These are phyloP conservation scores for Lordiphosa stackelbergi DNA, from an alignment of 1,140 invertebrate species.

Conservation along the genomic window DNA sequence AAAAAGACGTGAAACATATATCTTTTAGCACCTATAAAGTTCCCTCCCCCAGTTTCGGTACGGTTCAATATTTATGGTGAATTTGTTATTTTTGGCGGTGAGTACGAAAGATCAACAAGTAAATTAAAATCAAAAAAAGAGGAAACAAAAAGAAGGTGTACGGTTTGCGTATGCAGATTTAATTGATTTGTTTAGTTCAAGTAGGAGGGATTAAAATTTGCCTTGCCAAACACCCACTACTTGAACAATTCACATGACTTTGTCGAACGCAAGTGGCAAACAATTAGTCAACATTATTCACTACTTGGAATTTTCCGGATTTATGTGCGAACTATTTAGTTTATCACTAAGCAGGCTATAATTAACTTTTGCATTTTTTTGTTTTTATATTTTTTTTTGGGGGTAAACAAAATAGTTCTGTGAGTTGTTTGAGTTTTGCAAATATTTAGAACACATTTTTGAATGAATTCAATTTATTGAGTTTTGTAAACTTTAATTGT, in stretches of 20 bases:
- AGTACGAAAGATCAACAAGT: conserved; percentile 49
- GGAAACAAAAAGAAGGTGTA: conserved; percentile 21
- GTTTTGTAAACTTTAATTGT: too few relatives aligned
- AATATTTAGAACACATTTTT: background rate
- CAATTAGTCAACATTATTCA: conserved; percentile 71
- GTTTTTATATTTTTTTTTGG: too few relatives aligned
- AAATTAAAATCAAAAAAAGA: conserved; percentile 5
- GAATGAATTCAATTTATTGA: too few relatives aligned
- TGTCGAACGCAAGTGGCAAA: conserved; percentile 22
- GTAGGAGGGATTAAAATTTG: background rate
- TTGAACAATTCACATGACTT: conserved; percentile 30
- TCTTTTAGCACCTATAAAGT: conserved; percentile 66
- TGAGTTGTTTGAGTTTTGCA: background rate
- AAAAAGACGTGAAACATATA: conserved; percentile 27
- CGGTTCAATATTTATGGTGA: conserved; percentile 53
- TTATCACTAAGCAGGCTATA: conserved; percentile 43
- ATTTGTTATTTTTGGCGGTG: conserved; percentile 69
- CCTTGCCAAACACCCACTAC: too few relatives aligned
- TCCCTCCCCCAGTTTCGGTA: conserved; percentile 8
- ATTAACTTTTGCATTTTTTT: conserved; percentile 20
- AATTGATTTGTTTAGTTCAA: conserved; percentile 73
- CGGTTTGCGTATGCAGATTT: conserved; percentile 53
- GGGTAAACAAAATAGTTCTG: too few relatives aligned
- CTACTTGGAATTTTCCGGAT: too few relatives aligned
- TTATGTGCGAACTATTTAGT: too few relatives aligned